These are phyloP conservation scores for Labroides dimidiatus DNA, from an alignment of 2,797 vertebrate genomes.

Conservation along the genomic window DNA sequence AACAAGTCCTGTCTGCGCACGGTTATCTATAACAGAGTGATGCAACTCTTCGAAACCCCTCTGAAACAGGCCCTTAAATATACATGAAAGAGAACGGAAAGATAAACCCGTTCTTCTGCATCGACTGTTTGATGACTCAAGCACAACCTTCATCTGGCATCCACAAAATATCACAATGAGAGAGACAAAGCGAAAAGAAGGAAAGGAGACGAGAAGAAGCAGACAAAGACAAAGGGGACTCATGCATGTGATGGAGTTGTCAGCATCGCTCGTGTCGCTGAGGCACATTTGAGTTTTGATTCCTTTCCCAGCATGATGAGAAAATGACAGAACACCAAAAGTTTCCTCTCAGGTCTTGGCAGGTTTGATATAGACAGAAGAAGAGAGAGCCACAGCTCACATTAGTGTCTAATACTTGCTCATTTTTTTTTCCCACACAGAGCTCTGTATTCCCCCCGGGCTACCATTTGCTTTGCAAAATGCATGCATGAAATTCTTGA, in stretches of 20 bases:
- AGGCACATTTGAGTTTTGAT: conserved; percentile 42
- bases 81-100: conserved; percentile 75
- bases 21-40: conserved; percentile 71
- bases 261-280: conserved; percentile 26
- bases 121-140: conserved; percentile 62
- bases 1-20: conserved; percentile 66
- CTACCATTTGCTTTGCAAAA: conserved; percentile 79
- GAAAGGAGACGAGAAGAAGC: conserved; percentile 6
- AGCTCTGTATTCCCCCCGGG: conserved; percentile 68
- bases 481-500: conserved; percentile 80
- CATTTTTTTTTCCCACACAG: conserved; percentile 71
- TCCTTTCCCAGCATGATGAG: conserved; percentile 18
- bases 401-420: conserved; percentile 68
- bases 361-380: conserved; percentile 61
- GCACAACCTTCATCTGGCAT: conserved; percentile 65
- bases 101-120: conserved; percentile 58
- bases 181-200: conserved; percentile 34
- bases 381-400: conserved; percentile 53
- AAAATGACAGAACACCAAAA: conserved; percentile 39
- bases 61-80: conserved; percentile 81
- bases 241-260: conserved; percentile 37
- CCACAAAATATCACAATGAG: conserved; percentile 60
- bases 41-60: conserved; percentile 77
- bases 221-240: conserved; percentile 27
- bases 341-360: conserved; percentile 55